phyloP scores from a whole-genome alignment of 2,797 vertebrate genomes.

The Eulemur mongoz region DNA sequence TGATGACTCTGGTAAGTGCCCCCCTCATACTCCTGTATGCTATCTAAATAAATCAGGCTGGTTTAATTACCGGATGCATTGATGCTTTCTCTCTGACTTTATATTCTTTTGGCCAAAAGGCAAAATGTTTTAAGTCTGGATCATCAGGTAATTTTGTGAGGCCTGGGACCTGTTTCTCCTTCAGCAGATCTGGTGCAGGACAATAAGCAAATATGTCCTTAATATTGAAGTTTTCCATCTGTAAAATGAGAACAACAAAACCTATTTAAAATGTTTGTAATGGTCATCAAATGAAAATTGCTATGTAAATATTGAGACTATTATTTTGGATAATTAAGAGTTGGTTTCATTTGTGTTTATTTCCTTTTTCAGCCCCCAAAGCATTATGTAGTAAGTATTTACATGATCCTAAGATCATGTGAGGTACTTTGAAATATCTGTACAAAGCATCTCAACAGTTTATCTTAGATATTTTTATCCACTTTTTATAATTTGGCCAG shows the following conservation, averaged over 20 bases:
- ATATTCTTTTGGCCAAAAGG: background rate
- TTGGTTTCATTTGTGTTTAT: conserved; percentile 76
- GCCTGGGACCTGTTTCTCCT: background rate
- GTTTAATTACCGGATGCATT: background rate
- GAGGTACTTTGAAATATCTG: conserved; percentile 64
- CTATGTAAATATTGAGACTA: conserved; percentile 2
- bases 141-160: background rate
- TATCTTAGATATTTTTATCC: conserved; percentile 69
- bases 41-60: background rate
- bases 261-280: background rate
- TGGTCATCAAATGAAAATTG: background rate
- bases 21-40: background rate
- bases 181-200: background rate
- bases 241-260: background rate
- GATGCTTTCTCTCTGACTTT: background rate
- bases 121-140: background rate
- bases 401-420: conserved; percentile 73
- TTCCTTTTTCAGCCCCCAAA: conserved; percentile 77
- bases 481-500: background rate
- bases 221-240: background rate
- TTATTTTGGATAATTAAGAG: conserved; percentile 15
- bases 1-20: conserved; percentile 92
- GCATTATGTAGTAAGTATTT: conserved; percentile 76
- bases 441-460: conserved; percentile 60
- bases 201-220: background rate